Evolutionary conservation across 1,140 invertebrate genomes (phyloP).

Genomic region (Drosophila tsacasi): DNA sequence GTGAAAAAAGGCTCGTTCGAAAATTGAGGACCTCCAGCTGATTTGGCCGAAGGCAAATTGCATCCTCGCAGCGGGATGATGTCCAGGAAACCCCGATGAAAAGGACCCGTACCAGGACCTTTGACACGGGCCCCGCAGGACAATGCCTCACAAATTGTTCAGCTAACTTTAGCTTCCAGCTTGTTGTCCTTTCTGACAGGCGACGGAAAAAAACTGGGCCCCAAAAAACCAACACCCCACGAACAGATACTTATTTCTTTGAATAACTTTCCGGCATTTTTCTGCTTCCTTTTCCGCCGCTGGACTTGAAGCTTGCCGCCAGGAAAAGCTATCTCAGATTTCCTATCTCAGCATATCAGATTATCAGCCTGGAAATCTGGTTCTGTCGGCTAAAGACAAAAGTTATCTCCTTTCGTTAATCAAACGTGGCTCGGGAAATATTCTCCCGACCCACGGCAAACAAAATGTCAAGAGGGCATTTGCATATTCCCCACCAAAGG

Average conservation of each 20-base stretch:
- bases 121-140: slow-evolving; percentile 43
- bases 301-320: slow-evolving; percentile 1
- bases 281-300: slow-evolving; percentile 43
- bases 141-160: slow-evolving; percentile 55
- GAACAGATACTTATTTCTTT: slow-evolving; percentile 25
- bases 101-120: slow-evolving; percentile 29
- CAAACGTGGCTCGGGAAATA: slow-evolving; percentile 38
- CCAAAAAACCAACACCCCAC: slow-evolving; percentile 4
- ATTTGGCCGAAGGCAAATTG: slow-evolving; percentile 71
- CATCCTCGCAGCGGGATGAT: slow-evolving; percentile 62
- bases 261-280: slow-evolving; percentile 25
- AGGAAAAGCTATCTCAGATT: slow-evolving; percentile 41
- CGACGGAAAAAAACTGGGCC: slow-evolving; percentile 5
- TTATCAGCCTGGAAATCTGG: slow-evolving; percentile 47
- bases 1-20: slow-evolving; percentile 31
- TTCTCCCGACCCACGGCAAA: slow-evolving; percentile 40
- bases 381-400: slow-evolving; percentile 61
- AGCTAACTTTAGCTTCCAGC: slow-evolving; percentile 46
- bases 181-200: slow-evolving; percentile 28
- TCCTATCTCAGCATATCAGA: slow-evolving; percentile 37
- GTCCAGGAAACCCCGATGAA: slow-evolving; percentile 43
- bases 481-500: slow-evolving; percentile 62
- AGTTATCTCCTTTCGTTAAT: slow-evolving; percentile 60
- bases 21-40: slow-evolving; percentile 69
- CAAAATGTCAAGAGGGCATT: slow-evolving; percentile 62